phyloP scores from a whole-genome alignment of 2,888 invertebrate species.

The Phania funesta region DNA sequence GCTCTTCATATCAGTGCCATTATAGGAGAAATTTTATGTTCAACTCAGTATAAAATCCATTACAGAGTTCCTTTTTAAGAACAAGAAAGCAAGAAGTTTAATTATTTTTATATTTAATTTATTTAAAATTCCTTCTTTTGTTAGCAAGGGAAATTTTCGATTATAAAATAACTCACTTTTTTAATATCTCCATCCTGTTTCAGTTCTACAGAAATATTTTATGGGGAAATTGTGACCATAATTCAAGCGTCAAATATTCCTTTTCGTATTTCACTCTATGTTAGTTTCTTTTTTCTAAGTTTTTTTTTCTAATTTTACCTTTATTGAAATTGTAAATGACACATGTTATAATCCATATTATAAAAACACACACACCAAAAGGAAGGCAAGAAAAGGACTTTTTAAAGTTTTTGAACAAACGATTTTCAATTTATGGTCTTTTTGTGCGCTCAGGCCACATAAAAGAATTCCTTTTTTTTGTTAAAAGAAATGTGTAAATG shows the following conservation, averaged over 20 bases:
- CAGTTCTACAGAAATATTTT: constrained; percentile 39
- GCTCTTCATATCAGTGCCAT: no score
- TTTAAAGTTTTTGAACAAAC: constrained; percentile 16
- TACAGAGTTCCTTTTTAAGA: no score
- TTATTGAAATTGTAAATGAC: constrained; percentile 66
- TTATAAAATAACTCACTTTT: constrained; percentile 25
- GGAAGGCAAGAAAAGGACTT: background rate
- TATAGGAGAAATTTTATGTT: no score
- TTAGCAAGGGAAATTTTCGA: background rate
- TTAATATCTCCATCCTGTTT: constrained; percentile 40
- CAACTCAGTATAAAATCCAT: no score
- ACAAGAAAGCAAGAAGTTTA: background rate
- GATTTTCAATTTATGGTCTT: constrained; percentile 38
- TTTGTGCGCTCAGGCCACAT: constrained; percentile 21
- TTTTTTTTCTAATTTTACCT: constrained; percentile 50
- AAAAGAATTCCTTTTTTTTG: constrained; percentile 42
- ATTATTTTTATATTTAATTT: background rate
- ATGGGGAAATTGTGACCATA: constrained; percentile 53
- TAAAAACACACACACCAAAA: background rate
- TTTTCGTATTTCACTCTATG: constrained; percentile 29
- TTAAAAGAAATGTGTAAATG: background rate
- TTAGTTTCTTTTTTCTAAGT: background rate
- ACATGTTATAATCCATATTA: constrained; percentile 58
- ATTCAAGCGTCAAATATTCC: constrained; percentile 57
- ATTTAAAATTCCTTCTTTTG: background rate